phyloP scores from a whole-genome alignment of 2,797 vertebrate genomes.

The Rhynchotus rufescens region DNA sequence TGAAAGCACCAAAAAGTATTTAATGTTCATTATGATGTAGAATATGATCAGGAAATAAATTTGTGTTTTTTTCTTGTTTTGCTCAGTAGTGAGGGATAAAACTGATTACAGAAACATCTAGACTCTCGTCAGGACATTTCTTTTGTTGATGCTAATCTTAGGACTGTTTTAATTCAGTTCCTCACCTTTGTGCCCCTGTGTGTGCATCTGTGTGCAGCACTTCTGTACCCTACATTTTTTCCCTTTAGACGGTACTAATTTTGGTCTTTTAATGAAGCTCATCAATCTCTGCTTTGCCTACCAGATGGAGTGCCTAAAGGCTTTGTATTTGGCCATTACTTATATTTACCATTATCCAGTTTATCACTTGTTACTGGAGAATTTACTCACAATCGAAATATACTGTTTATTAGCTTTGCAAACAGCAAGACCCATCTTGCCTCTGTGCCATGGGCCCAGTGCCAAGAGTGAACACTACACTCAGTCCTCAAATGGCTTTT shows the following conservation, averaged over 20 bases:
- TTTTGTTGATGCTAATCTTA: neutral
- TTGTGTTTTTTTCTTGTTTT: neutral
- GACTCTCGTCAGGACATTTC: neutral
- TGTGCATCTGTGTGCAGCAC: neutral
- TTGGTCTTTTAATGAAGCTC: conserved; percentile 20
- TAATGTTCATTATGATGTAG: neutral
- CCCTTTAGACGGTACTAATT: neutral
- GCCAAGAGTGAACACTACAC: neutral
- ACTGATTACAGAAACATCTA: neutral
- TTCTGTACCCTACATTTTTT: neutral
- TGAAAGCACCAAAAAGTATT: neutral
- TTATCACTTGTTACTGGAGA: neutral
- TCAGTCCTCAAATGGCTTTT: neutral
- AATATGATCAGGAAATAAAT: neutral
- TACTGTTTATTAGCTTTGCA: neutral
- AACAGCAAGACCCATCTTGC: accelerated
- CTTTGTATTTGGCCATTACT: neutral
- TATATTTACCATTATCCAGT: neutral
- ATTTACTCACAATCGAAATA: neutral
- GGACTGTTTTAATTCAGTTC: neutral
- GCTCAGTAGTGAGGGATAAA: neutral
- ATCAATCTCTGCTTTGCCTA: neutral
- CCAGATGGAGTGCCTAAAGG: neutral
- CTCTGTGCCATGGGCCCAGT: neutral
- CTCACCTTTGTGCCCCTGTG: accelerated